Evolutionary conservation across 2,888 invertebrate species (phyloP).

Genomic region (Euproctis similis): DNA sequence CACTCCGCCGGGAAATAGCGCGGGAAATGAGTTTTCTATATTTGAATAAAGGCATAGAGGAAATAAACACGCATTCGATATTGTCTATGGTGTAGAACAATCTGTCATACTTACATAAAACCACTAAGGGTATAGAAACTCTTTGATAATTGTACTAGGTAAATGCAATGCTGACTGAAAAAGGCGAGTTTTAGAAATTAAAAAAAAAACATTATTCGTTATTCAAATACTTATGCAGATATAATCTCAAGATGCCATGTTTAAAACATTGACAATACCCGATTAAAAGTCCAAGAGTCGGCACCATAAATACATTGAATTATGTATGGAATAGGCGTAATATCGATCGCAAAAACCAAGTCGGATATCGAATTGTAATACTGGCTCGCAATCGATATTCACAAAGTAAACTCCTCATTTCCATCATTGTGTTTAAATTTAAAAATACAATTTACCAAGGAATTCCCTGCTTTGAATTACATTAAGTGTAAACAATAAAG

Average conservation of each 20-base stretch:
- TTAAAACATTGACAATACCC: too few species aligned
- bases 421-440: constrained; percentile 53
- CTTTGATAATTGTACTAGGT: too few species aligned
- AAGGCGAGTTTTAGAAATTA: constrained; percentile 9
- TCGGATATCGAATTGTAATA: constrained; percentile 53
- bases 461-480: constrained; percentile 75
- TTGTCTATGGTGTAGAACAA: constrained; percentile 50
- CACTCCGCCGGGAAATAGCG: constrained; percentile 51
- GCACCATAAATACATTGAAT: constrained; percentile 31
- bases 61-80: constrained; percentile 68
- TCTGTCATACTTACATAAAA: constrained; percentile 37
- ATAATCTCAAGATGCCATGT: too few species aligned
- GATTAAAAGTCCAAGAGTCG: too few species aligned
- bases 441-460: constrained; percentile 70
- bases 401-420: constrained; percentile 46
- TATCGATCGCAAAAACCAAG: constrained; percentile 59
- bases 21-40: constrained; percentile 68
- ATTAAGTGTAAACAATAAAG: constrained; percentile 75
- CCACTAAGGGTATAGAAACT: too few species aligned
- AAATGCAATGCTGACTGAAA: constrained; percentile 30
- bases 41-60: constrained; percentile 62
- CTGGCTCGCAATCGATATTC: constrained; percentile 53
- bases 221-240: too few species aligned
- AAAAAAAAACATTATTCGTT: too few species aligned
- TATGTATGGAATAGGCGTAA: constrained; percentile 57